These are phyloP conservation scores for Heterodera filipjevi DNA, from an alignment of 2,888 invertebrate genomes.

Conservation along the genomic window DNA sequence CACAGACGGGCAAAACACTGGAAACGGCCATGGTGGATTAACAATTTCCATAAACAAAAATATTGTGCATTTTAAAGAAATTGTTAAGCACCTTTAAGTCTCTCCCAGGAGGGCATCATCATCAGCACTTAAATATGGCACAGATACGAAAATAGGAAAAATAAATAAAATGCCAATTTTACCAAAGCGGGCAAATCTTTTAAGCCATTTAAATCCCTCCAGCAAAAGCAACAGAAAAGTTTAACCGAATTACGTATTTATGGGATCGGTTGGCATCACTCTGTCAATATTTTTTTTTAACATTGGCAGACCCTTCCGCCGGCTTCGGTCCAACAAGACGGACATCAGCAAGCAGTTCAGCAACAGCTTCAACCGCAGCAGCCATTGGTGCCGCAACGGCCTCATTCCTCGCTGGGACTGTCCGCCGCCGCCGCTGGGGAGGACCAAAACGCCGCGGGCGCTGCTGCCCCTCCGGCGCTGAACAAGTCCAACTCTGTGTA, in stretches of 20 bases:
- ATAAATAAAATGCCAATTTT: too few relatives aligned
- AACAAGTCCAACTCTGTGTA: constrained; percentile 11
- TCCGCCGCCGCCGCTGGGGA: neutral
- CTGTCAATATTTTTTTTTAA: too few relatives aligned
- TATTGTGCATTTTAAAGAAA: neutral
- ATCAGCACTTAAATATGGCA: too few relatives aligned
- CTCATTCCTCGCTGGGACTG: constrained; percentile 24
- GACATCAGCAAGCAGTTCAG: neutral
- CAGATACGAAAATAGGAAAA: too few relatives aligned
- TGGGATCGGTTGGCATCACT: too few relatives aligned
- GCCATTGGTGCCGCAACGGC: neutral
- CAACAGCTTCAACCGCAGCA: neutral
- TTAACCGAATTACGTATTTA: too few relatives aligned
- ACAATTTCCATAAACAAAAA: neutral
- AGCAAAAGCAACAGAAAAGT: too few relatives aligned
- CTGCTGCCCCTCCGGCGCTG: constrained; percentile 22
- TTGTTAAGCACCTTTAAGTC: too few relatives aligned
- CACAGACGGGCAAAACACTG: constrained; percentile 34
- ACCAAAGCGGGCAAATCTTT: too few relatives aligned
- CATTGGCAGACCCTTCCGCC: too few relatives aligned
- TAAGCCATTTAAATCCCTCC: too few relatives aligned
- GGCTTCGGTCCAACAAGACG: neutral
- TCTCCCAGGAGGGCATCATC: neutral
- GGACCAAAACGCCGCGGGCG: neutral
- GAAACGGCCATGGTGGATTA: constrained; percentile 10